Conservation (phyloP, 2,113 vertebrate genomes). For the Heterocephalus glaber region DNA sequence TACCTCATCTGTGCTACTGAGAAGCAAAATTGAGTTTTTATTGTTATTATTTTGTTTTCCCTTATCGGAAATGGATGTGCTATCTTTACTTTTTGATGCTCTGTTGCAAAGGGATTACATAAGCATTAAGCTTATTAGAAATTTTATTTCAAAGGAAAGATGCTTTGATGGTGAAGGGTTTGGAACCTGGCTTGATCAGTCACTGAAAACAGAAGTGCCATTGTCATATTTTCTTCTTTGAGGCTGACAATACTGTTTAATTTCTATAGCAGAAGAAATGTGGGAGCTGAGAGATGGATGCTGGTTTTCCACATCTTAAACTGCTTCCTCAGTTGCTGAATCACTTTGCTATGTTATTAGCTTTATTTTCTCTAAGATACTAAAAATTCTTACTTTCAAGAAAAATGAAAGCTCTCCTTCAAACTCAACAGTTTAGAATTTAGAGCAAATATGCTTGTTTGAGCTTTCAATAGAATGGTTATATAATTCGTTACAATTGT, state of each 20-base stretch:
- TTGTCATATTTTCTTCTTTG: not conserved
- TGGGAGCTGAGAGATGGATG: not conserved
- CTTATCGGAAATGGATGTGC: not conserved
- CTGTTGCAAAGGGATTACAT: not conserved
- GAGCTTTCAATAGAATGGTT: slow-evolving; percentile 34
- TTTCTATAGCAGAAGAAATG: not conserved
- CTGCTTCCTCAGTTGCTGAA: not conserved
- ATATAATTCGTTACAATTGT: slow-evolving; percentile 38
- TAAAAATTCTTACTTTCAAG: slow-evolving; percentile 47
- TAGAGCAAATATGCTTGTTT: not conserved
- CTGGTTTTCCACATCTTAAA: not conserved
- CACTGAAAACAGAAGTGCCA: slow-evolving; percentile 2
- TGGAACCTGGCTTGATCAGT: slow-evolving; percentile 2
- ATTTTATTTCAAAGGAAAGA: slow-evolving; percentile 31
- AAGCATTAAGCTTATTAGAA: not conserved
- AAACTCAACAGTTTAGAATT: slow-evolving; percentile 46
- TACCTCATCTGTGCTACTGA: not conserved
- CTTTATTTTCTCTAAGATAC: slow-evolving; percentile 21
- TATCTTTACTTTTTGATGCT: not conserved
- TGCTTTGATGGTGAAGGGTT: not conserved
- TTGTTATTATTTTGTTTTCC: not conserved
- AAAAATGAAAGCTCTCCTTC: slow-evolving; percentile 50
- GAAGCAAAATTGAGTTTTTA: not conserved
- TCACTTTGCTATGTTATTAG: not conserved
- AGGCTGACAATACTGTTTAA: not conserved